Percentiles rank a stretch among this genome's conserved stretches.
Conservation (phyloP, 1,140 invertebrate genomes). For the Drosophila melanogaster region DNA sequence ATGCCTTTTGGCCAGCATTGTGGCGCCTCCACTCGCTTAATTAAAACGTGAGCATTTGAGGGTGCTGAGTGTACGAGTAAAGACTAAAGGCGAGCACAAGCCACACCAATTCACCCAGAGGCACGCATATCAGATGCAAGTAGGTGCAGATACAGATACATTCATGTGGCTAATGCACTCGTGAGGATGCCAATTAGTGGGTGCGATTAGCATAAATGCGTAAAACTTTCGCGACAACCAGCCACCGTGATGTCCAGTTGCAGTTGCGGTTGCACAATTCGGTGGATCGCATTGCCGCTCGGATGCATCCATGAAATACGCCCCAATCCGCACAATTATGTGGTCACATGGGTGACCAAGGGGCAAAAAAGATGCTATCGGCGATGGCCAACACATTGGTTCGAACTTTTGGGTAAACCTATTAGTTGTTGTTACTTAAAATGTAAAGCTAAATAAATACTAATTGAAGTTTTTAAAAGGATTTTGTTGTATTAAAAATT, state of each 20-base stretch:
- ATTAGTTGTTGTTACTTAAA: too few species aligned
- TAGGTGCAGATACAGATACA: not conserved
- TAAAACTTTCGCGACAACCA: constrained; percentile 10
- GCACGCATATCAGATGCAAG: constrained; percentile 15
- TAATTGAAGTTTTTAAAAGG: not conserved
- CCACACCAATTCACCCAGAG: constrained; percentile 7
- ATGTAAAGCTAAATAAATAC: not conserved
- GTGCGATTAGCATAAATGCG: constrained; percentile 49
- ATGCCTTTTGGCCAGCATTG: constrained; percentile 8
- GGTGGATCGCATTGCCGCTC: constrained; percentile 1
- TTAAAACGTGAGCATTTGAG: constrained; percentile 67
- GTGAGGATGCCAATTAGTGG: constrained; percentile 51
- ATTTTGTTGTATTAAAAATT: too few species aligned
- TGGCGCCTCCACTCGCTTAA: constrained; percentile 37
- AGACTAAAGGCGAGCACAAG: constrained; percentile 44
- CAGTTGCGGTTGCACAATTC: constrained; percentile 35
- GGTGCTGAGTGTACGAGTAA: constrained; percentile 34
- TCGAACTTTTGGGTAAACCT: too few species aligned
- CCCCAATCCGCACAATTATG: not conserved
- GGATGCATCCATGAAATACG: not conserved
- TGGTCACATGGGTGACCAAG: not conserved
- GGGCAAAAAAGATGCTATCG: too few species aligned
- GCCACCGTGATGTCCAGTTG: not conserved
- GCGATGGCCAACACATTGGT: not conserved
- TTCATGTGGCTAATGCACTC: constrained; percentile 11